A percentile compares a stretch with the other conserved stretches of the same genome.
Evolutionary conservation across 2,888 invertebrate genomes (phyloP).

Genomic region (Gortyna flavago): DNA sequence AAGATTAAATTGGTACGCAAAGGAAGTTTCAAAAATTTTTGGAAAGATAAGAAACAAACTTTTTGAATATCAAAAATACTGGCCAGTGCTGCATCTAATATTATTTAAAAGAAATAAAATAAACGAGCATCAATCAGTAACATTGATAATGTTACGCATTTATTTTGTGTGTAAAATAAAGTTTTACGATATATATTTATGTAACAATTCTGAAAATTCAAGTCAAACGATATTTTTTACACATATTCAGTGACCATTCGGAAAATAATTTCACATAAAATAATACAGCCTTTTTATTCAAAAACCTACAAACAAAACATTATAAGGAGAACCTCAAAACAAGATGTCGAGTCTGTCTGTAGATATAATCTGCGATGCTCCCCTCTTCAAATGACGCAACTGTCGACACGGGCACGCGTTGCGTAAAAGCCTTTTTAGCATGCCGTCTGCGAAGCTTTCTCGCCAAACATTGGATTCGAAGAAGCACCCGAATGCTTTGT

Average conservation of each 20-base stretch:
- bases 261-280: background rate
- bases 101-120: background rate
- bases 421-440: constrained; percentile 87
- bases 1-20: constrained; percentile 48
- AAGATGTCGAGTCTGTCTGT: constrained; percentile 68
- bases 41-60: too few species aligned
- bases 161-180: background rate
- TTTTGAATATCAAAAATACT: background rate
- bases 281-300: background rate
- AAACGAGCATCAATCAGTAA: background rate
- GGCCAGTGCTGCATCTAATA: background rate
- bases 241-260: background rate
- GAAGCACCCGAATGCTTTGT: constrained; percentile 84
- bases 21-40: background rate
- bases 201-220: background rate
- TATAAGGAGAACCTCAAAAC: constrained; percentile 53
- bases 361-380: constrained; percentile 78
- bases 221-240: background rate
- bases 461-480: constrained; percentile 78
- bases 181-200: background rate
- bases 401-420: constrained; percentile 73
- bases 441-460: constrained; percentile 86
- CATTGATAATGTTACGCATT: background rate
- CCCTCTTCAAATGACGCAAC: constrained; percentile 77
- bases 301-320: constrained; percentile 21